Conservation (phyloP, 2,113 vertebrate genomes). For the Xyrauchen texanus region DNA sequence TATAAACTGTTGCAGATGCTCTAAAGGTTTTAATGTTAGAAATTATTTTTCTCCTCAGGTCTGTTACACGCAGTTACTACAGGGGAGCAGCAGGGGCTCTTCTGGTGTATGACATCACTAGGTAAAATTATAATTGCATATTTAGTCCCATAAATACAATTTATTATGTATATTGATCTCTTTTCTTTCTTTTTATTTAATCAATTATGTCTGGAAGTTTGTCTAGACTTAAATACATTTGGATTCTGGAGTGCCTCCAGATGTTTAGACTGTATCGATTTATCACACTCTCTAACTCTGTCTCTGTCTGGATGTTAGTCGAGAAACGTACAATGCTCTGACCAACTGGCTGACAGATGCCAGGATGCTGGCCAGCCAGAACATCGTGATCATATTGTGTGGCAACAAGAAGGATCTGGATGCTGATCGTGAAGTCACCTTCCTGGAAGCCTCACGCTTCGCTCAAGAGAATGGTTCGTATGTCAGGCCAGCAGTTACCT, state of each 20-base stretch:
- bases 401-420: slow-evolving; percentile 94
- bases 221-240: not conserved
- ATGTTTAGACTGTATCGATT: not conserved
- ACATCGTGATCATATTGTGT: slow-evolving; percentile 90
- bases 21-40: too few relatives aligned
- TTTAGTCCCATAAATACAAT: too few relatives aligned
- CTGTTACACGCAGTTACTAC: slow-evolving; percentile 92
- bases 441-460: slow-evolving; percentile 89
- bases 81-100: slow-evolving; percentile 90
- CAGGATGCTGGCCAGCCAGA: slow-evolving; percentile 89
- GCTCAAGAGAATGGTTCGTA: slow-evolving; percentile 87
- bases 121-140: slow-evolving; percentile 64
- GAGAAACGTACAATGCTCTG: slow-evolving; percentile 90
- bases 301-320: slow-evolving; percentile 66
- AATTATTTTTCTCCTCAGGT: slow-evolving; percentile 69
- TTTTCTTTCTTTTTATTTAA: too few relatives aligned
- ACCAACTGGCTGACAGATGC: slow-evolving; percentile 91
- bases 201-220: too few relatives aligned
- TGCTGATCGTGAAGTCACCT: slow-evolving; percentile 88
- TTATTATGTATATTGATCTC: too few relatives aligned
- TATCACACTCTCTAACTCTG: not conserved
- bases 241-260: not conserved
- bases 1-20: too few relatives aligned
- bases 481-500: not conserved
- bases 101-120: slow-evolving; percentile 91